phyloP scores from a whole-genome alignment of 2,113 vertebrate genomes.

The Crypturellus undulatus region DNA sequence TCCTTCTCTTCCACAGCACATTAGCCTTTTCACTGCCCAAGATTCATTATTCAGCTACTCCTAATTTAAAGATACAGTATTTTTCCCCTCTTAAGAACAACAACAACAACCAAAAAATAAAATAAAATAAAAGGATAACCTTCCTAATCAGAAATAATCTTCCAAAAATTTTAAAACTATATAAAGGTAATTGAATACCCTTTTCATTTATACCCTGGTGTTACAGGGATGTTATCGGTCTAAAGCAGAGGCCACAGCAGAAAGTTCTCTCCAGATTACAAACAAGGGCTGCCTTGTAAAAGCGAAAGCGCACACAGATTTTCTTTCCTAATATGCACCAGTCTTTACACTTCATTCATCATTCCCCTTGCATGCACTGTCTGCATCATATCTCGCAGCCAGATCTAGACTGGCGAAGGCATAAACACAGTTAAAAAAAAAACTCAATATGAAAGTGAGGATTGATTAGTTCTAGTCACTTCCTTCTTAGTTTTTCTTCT shows the following conservation, averaged over 20 bases:
- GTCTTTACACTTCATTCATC: not conserved
- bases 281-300: not conserved
- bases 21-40: slow-evolving; percentile 94
- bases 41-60: slow-evolving; percentile 81
- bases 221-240: not conserved
- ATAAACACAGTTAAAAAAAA: not conserved
- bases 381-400: not conserved
- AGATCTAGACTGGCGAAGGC: not conserved
- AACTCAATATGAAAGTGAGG: not conserved
- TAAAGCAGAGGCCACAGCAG: not conserved
- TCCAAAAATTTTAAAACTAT: not conserved
- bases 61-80: slow-evolving; percentile 80
- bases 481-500: not conserved
- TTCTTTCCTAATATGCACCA: not conserved
- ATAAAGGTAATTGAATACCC: not conserved
- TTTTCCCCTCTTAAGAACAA: slow-evolving; percentile 13
- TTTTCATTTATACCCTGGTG: not conserved
- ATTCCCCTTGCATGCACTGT: not conserved
- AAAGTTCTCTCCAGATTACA: not conserved
- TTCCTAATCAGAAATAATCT: not conserved
- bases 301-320: not conserved
- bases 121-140: not conserved
- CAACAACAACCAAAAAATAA: not conserved
- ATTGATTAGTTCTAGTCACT: not conserved
- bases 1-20: slow-evolving; percentile 86